Evolutionary conservation across 2,113 vertebrate genomes (phyloP).

Genomic region (Oreochromis tanganicae): DNA sequence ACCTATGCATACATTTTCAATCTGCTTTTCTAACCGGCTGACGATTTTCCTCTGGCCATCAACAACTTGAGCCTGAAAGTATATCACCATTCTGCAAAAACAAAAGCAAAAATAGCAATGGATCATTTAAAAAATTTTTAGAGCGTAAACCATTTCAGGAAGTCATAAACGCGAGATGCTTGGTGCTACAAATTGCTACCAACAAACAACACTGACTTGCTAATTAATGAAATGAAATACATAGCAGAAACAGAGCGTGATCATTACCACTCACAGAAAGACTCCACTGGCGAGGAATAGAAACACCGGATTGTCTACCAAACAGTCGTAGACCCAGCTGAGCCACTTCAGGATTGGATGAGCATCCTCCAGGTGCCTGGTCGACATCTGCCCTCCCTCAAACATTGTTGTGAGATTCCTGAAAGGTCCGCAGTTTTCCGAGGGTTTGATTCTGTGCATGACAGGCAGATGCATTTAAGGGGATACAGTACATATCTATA

Average conservation of each 20-base stretch:
- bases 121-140: not conserved
- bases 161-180: not conserved
- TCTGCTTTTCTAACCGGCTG: constrained; percentile 75
- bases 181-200: not conserved
- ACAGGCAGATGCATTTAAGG: not conserved
- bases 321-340: constrained; percentile 57
- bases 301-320: constrained; percentile 77
- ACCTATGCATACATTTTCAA: constrained; percentile 71
- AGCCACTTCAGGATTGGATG: constrained; percentile 69
- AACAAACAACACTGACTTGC: not conserved
- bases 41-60: constrained; percentile 78
- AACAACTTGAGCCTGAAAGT: constrained; percentile 79
- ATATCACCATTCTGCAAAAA: constrained; percentile 74
- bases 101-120: not conserved
- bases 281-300: constrained; percentile 63
- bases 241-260: not conserved
- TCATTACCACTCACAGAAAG: constrained; percentile 76
- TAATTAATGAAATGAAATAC: not conserved
- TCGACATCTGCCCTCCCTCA: constrained; percentile 67
- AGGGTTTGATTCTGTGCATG: constrained; percentile 74
- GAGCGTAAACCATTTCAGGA: rapidly evolving
- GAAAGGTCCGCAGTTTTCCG: constrained; percentile 81
- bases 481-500: not conserved
- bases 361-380: constrained; percentile 40
- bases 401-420: constrained; percentile 74